Evolutionary conservation across 2,113 vertebrate genomes (phyloP), one percentile per base, ranked within the genome.

Genomic region (Acanthisitta chloris): DNA sequence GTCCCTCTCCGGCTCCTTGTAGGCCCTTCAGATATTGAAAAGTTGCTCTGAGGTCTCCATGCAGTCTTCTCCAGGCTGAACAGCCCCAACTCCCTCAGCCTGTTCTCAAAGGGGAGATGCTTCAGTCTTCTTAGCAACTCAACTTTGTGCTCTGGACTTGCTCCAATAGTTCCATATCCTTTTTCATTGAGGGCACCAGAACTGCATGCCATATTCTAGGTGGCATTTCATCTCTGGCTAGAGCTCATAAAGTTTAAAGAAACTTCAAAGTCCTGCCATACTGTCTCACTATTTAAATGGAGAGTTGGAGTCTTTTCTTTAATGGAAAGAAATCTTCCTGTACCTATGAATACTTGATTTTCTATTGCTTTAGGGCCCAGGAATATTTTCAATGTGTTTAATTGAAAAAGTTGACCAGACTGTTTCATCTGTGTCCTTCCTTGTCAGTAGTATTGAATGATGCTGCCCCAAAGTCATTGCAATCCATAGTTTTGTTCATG

Each of bases 331-430:
- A 36, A 17, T n/a, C 25, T 92, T 55, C 34, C 66, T 80, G 14
- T 92, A 94, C 71, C 58, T 42, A 16, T 82, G 73, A 69, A 77
- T 79, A 73, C 36, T 94, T 87, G 40, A 26, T 91, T 82, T 95
- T 82, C 52, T 90, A 7, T 65, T 79, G 52, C 49, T 82, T 51
- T 64, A 34, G 25, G 33, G 28, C 14, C 29, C 5, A 45, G 48
- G 49, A 92, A 38, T 90, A 69, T 93, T 88, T 85, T 85, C 21
- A 65, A 0, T 87, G 79, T 25, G 43, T 88, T 65, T 77, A 84
- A 92, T 45, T 94, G 87, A 92, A 97, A 95, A 93, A 61, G 80
- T 94, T 96, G 86, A 91, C 85, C 81, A 79, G 86, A 76, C 49
- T 71, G 26, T 81, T 95, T 61, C 33, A 59, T 49, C 48, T 58